Evolutionary conservation across 2,797 vertebrate genomes (phyloP).

Genomic region (Scolopax bukidnonensis): DNA sequence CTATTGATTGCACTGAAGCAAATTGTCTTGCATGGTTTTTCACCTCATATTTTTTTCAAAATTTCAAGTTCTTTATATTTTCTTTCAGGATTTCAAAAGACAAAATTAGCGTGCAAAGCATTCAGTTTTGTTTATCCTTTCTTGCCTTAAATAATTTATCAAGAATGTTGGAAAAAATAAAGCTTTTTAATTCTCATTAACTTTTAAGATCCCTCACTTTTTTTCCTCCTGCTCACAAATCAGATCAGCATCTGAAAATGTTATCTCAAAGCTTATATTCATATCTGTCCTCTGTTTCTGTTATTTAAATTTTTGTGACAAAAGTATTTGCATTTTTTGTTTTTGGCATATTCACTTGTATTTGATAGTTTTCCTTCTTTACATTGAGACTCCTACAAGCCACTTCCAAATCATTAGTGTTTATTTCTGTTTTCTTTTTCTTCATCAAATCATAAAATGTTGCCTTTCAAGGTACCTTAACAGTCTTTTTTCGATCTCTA

Average conservation of each 20-base stretch:
- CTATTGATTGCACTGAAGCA: background rate
- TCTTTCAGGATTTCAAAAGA: background rate
- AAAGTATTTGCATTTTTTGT: background rate
- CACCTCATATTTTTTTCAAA: background rate
- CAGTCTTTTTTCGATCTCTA: background rate
- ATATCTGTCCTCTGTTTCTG: background rate
- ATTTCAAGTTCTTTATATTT: background rate
- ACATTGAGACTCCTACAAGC: background rate
- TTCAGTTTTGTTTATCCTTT: background rate
- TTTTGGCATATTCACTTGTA: background rate
- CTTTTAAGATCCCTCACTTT: background rate
- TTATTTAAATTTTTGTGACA: background rate
- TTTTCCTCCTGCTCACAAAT: background rate
- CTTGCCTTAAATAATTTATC: background rate
- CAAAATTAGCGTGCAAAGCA: background rate
- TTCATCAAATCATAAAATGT: background rate
- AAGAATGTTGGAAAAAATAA: conserved; percentile 11
- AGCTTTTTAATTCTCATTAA: background rate
- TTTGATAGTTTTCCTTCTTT: background rate
- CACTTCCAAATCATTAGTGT: background rate
- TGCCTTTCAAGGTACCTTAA: background rate
- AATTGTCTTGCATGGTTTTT: background rate
- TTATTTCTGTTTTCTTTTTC: background rate
- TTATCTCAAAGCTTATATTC: background rate
- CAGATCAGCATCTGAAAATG: background rate